Evolutionary conservation across 2,113 vertebrate species (phyloP).

Genomic region (Chaenocephalus aceratus): DNA sequence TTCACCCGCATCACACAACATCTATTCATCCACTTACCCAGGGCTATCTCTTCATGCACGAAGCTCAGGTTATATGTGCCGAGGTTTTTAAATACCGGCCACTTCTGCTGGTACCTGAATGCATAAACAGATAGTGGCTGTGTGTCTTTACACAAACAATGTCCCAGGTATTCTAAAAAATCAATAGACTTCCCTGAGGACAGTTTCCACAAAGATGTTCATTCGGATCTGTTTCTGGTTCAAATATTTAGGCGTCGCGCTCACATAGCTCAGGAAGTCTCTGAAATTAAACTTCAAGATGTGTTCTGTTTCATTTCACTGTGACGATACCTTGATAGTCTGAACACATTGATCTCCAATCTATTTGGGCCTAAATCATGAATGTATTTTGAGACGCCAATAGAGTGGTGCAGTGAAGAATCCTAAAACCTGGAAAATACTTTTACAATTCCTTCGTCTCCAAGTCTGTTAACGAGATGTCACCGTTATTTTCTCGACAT

Average conservation of each 20-base stretch:
- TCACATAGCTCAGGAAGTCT: not conserved
- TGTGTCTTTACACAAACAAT: not conserved
- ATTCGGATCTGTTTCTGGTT: not conserved
- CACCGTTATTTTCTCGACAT: too few relatives aligned
- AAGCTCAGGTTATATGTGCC: not conserved
- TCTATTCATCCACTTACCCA: conserved; percentile 11
- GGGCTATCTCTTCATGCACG: not conserved
- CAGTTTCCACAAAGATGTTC: not conserved
- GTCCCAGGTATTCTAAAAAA: not conserved
- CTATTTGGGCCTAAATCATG: too few relatives aligned
- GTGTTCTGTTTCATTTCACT: not conserved
- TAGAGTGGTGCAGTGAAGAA: too few relatives aligned
- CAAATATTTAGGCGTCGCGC: too few relatives aligned
- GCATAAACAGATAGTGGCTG: not conserved
- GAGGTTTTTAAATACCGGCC: conserved; percentile 9
- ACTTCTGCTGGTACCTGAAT: not conserved
- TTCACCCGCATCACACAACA: conserved; percentile 44
- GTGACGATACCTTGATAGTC: not conserved
- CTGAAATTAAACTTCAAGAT: not conserved
- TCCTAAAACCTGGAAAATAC: too few relatives aligned
- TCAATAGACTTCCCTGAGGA: not conserved
- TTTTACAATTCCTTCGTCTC: too few relatives aligned
- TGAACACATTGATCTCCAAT: too few relatives aligned
- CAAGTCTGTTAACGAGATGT: too few relatives aligned
- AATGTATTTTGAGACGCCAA: too few relatives aligned